Conservation (phyloP, 1,140 invertebrate genomes). For the Stegodyphus mimosarum region DNA sequence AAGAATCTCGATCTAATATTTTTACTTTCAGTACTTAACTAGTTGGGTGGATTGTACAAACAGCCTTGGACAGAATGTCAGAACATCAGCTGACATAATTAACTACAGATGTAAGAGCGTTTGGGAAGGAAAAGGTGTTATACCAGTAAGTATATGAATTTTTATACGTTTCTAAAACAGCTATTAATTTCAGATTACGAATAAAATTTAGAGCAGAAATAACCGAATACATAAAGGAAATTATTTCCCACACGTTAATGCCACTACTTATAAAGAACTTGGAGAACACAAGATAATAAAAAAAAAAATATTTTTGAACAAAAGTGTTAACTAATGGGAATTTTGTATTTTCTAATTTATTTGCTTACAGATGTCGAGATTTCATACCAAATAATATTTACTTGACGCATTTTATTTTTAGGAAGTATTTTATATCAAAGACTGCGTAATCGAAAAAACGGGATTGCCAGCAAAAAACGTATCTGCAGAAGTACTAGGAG, state of each 20-base stretch:
- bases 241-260: background rate
- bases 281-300: background rate
- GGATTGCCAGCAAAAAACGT: slow-evolving; percentile 50
- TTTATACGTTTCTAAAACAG: background rate
- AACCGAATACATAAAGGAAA: background rate
- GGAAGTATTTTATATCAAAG: slow-evolving; percentile 59
- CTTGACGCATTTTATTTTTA: background rate
- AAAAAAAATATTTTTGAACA: background rate
- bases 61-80: slow-evolving; percentile 48
- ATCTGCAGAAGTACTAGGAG: slow-evolving; percentile 51
- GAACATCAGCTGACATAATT: slow-evolving; percentile 51
- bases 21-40: slow-evolving; percentile 39
- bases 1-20: background rate
- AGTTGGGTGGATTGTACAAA: slow-evolving; percentile 57
- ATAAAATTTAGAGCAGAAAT: no score
- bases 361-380: no score
- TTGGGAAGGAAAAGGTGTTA: slow-evolving; percentile 49
- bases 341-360: no score
- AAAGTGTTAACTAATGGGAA: no score
- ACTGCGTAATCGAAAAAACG: slow-evolving; percentile 56
- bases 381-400: no score
- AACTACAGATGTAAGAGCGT: slow-evolving; percentile 52
- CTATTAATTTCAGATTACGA: no score
- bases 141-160: slow-evolving; percentile 26
- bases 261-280: background rate